Evolutionary conservation across 1,140 invertebrate species (phyloP).

Genomic region (Euwallacea similis): DNA sequence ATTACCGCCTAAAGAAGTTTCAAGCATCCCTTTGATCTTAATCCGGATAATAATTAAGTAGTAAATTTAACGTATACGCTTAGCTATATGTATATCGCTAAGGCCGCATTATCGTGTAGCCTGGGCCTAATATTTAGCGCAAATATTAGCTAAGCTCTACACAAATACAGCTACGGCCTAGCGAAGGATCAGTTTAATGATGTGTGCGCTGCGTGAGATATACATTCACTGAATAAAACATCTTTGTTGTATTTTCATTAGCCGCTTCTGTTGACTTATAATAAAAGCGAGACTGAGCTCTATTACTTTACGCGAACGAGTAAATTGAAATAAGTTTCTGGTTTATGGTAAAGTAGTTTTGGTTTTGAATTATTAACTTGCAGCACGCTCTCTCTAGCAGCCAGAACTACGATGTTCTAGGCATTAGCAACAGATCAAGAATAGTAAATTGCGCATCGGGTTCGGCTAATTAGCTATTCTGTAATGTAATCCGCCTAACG

Average conservation of each 20-base stretch:
- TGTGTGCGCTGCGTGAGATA: conserved; percentile 5
- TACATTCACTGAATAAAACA: not conserved
- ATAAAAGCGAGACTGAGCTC: not conserved
- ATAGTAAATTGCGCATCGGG: conserved; percentile 5
- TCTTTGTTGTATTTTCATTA: conserved; percentile 1
- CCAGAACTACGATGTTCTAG: not conserved
- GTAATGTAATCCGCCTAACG: conserved; percentile 13
- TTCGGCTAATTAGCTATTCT: conserved; percentile 16
- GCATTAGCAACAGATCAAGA: conserved; percentile 5
- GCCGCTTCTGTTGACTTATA: not conserved
- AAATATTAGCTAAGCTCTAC: conserved; percentile 13
- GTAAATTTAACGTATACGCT: not conserved
- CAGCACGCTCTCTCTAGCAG: not conserved
- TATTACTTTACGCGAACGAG: not conserved
- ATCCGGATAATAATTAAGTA: not conserved
- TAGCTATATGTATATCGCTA: not conserved
- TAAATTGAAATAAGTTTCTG: not conserved
- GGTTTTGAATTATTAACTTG: not conserved
- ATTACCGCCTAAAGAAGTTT: too few species aligned
- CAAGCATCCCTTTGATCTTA: not conserved
- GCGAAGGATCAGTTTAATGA: conserved; percentile 11
- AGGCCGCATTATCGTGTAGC: not conserved
- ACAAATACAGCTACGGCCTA: conserved; percentile 9
- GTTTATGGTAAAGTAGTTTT: not conserved
- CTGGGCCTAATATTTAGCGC: conserved; percentile 7